Conservation (phyloP, 2,113 vertebrate genomes). For the Pantherophis guttatus region DNA sequence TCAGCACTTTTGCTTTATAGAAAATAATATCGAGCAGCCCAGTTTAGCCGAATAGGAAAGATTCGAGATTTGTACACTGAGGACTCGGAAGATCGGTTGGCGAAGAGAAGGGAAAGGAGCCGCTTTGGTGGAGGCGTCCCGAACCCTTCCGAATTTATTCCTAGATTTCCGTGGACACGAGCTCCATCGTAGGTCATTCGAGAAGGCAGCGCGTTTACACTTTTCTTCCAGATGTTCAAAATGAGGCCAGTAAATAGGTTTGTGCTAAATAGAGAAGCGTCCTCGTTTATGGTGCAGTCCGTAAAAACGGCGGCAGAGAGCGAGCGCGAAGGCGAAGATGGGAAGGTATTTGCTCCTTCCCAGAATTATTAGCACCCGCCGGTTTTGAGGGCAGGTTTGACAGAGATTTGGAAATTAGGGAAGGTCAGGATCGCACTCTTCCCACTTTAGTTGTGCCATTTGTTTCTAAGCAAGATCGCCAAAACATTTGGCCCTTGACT, state of each 20-base stretch:
- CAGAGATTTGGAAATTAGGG: constrained; percentile 53
- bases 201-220: background rate
- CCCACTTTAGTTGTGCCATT: constrained; percentile 8
- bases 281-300: background rate
- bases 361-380: background rate
- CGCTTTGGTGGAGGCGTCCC: background rate
- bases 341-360: background rate
- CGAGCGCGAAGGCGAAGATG: background rate
- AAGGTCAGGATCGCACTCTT: constrained; percentile 51
- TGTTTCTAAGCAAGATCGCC: background rate
- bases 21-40: background rate
- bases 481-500: background rate
- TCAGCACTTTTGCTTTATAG: background rate
- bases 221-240: background rate
- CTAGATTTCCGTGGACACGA: background rate
- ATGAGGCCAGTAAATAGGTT: background rate
- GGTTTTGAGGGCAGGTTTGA: background rate
- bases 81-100: background rate
- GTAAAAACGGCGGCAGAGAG: background rate
- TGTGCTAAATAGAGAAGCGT: background rate
- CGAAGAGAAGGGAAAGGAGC: background rate
- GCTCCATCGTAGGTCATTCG: background rate
- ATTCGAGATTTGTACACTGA: background rate
- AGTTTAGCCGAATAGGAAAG: too few relatives aligned
- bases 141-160: background rate